Evolutionary conservation across 2,888 invertebrate genomes (phyloP).

Genomic region (Mimachlamys varia): DNA sequence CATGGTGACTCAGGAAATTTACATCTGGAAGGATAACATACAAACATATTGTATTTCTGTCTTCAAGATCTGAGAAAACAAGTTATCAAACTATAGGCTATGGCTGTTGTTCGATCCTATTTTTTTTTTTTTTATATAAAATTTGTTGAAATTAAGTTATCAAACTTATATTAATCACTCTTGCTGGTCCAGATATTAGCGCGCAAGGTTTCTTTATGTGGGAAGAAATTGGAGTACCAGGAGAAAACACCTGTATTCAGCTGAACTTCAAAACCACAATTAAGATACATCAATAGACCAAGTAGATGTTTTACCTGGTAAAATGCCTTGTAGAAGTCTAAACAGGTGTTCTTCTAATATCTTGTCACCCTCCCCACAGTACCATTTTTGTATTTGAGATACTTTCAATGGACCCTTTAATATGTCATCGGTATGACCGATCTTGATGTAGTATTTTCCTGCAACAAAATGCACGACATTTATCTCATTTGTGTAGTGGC

Average conservation of each 20-base stretch:
- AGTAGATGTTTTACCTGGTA: slow-evolving; percentile 36
- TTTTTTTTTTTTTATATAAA: no score
- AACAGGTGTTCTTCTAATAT: slow-evolving; percentile 48
- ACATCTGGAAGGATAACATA: slow-evolving; percentile 44
- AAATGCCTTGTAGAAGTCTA: slow-evolving; percentile 39
- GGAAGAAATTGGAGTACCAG: no score
- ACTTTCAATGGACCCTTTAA: slow-evolving; percentile 41
- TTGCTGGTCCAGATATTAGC: no score
- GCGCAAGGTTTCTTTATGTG: no score
- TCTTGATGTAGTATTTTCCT: slow-evolving; percentile 64
- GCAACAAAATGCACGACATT: neutral
- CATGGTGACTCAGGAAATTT: slow-evolving; percentile 49
- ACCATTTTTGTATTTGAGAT: slow-evolving; percentile 58
- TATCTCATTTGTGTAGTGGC: no score
- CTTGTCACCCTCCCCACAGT: slow-evolving; percentile 52
- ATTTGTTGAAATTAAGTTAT: no score
- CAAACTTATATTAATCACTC: no score
- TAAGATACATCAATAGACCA: neutral
- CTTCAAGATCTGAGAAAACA: no score
- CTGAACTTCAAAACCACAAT: no score
- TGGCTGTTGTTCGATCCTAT: no score
- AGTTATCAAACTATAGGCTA: no score
- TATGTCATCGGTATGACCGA: slow-evolving; percentile 55
- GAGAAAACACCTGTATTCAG: no score
- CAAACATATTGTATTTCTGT: neutral